Percentiles rank a stretch among this genome's conserved stretches.
These are phyloP conservation scores for Danio jaintianensis DNA, from an alignment of 2,797 vertebrate species.

Conservation along the genomic window DNA sequence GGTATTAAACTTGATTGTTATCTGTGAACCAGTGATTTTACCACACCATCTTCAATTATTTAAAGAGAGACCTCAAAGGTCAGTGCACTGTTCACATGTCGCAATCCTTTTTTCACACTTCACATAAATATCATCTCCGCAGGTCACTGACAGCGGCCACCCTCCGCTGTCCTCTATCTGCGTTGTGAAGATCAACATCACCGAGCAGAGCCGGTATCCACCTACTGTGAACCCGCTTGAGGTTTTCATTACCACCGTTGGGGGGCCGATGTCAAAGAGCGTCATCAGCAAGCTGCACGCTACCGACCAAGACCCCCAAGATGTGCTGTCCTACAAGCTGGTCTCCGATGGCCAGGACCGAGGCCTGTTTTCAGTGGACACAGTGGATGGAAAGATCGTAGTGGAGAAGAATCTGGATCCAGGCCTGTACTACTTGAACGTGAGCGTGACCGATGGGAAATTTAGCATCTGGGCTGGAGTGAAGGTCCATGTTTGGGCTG, in stretches of 20 bases:
- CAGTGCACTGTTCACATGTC: conserved; percentile 7
- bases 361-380: conserved; percentile 84
- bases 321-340: conserved; percentile 84
- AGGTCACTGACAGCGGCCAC: conserved; percentile 91
- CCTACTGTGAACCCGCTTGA: conserved; percentile 90
- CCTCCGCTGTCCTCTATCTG: conserved; percentile 93
- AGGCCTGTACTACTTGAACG: conserved; percentile 86
- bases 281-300: conserved; percentile 92
- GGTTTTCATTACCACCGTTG: conserved; percentile 87
- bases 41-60: conserved; percentile 11
- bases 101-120: conserved; percentile 12
- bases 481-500: conserved; percentile 85
- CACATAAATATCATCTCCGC: conserved; percentile 43
- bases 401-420: conserved; percentile 80
- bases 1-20: background rate
- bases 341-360: conserved; percentile 68
- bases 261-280: conserved; percentile 81
- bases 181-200: conserved; percentile 86
- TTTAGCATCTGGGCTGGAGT: conserved; percentile 81
- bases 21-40: background rate
- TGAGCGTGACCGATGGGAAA: conserved; percentile 91
- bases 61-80: conserved; percentile 17
- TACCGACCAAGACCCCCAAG: conserved; percentile 91
- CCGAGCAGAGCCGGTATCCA: conserved; percentile 87
- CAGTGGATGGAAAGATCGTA: conserved; percentile 86